phyloP scores from a whole-genome alignment of 1,140 invertebrate species.

The Agraylea sexmaculata region DNA sequence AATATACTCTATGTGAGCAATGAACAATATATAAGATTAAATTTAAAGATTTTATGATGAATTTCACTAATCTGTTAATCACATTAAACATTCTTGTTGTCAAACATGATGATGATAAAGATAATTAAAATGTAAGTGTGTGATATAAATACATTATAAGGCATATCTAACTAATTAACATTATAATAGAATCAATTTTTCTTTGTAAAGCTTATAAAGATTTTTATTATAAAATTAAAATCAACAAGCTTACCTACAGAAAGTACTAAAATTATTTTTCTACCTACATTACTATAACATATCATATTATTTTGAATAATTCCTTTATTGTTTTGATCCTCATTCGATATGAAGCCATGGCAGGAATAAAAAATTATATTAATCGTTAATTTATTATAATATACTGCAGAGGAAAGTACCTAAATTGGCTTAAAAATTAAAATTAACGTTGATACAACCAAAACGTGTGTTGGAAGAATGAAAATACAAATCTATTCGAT shows the following conservation, averaged over 20 bases:
- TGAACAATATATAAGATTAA: conserved; percentile 8
- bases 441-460: not conserved
- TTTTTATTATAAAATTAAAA: conserved; percentile 18
- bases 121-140: conserved; percentile 4
- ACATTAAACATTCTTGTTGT: not conserved
- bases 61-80: not conserved
- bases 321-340: conserved; percentile 4
- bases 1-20: too few species aligned
- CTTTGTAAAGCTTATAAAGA: conserved; percentile 18
- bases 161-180: conserved; percentile 18
- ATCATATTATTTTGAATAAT: conserved; percentile 7
- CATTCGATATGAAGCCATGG: not conserved
- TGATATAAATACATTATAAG: conserved; percentile 15
- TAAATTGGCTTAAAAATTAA: not conserved
- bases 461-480: not conserved
- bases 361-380: not conserved
- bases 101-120: not conserved
- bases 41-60: not conserved
- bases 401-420: not conserved
- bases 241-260: conserved; percentile 17
- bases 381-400: not conserved
- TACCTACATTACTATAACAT: conserved; percentile 7
- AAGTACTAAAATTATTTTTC: conserved; percentile 4
- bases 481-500: not conserved
- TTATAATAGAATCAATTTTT: conserved; percentile 10